Conservation (phyloP, 1,140 invertebrate species). For the Coptotermes formosanus region DNA sequence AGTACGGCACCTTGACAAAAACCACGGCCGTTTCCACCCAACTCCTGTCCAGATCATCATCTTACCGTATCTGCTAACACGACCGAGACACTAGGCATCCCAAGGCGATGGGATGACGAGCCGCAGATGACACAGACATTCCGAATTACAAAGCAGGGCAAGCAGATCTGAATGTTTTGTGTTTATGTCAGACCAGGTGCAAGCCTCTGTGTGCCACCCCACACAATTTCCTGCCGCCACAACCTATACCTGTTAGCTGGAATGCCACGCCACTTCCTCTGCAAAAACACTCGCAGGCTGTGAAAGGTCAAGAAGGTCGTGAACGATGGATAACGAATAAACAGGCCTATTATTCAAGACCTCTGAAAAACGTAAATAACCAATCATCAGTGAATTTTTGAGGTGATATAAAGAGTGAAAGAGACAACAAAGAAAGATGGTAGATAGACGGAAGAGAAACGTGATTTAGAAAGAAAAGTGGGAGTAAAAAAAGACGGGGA, state of each 20-base stretch:
- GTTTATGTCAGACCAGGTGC: neutral
- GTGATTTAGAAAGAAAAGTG: neutral
- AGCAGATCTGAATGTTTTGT: neutral
- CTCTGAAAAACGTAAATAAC: neutral
- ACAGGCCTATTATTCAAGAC: neutral
- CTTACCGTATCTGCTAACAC: too few relatives aligned
- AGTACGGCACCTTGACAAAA: too few relatives aligned
- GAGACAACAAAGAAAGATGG: neutral
- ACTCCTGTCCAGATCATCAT: too few relatives aligned
- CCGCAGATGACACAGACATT: neutral
- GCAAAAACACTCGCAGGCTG: neutral
- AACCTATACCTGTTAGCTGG: neutral
- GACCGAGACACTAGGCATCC: too few relatives aligned
- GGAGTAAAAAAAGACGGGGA: neutral
- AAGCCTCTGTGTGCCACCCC: neutral
- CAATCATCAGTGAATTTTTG: neutral
- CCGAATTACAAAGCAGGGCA: neutral
- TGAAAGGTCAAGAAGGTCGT: neutral
- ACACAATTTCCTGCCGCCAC: neutral
- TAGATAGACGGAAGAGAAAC: neutral
- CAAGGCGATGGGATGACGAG: too few relatives aligned
- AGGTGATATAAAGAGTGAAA: neutral
- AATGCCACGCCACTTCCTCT: too few relatives aligned
- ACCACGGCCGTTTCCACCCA: too few relatives aligned
- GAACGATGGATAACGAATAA: neutral